Evolutionary conservation across 1,140 invertebrate species (phyloP).

Genomic region (Dreissena rostriformis): DNA sequence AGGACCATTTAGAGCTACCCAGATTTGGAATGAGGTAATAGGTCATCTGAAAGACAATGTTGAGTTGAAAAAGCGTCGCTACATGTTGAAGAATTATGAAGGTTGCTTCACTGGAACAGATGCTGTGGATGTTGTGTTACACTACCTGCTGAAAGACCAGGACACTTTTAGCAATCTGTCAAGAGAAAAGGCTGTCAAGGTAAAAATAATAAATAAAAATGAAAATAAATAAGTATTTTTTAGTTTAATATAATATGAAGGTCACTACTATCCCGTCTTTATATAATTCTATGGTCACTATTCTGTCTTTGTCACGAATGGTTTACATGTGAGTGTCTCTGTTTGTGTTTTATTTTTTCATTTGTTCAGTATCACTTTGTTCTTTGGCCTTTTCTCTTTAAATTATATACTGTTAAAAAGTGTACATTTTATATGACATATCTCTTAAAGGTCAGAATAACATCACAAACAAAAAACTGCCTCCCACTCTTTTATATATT

Average conservation of each 20-base stretch:
- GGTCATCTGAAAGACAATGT: slow-evolving; percentile 74
- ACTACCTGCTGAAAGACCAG: slow-evolving; percentile 76
- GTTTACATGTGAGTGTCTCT: not conserved
- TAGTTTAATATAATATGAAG: not conserved
- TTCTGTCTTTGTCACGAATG: too few species aligned
- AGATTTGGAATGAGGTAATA: slow-evolving; percentile 79
- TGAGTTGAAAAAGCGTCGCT: slow-evolving; percentile 80
- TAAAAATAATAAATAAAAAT: slow-evolving; percentile 36
- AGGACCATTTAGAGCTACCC: slow-evolving; percentile 79
- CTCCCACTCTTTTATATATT: too few species aligned
- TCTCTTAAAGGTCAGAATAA: too few species aligned
- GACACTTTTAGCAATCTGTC: slow-evolving; percentile 75
- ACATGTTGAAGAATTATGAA: slow-evolving; percentile 81
- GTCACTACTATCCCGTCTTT: not conserved
- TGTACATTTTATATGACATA: too few species aligned
- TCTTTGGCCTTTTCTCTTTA: too few species aligned
- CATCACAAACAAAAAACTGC: too few species aligned
- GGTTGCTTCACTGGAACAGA: slow-evolving; percentile 83
- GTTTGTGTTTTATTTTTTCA: too few species aligned
- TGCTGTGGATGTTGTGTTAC: slow-evolving; percentile 81
- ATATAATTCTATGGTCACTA: not conserved
- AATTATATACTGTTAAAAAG: too few species aligned
- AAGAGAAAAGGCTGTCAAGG: slow-evolving; percentile 80
- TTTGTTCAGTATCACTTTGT: too few species aligned
- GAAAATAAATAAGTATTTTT: not conserved